Evolutionary conservation across 1,140 invertebrate species (phyloP), one percentile per base, ranked within the genome.

Genomic region (Platyscapa corneri): DNA sequence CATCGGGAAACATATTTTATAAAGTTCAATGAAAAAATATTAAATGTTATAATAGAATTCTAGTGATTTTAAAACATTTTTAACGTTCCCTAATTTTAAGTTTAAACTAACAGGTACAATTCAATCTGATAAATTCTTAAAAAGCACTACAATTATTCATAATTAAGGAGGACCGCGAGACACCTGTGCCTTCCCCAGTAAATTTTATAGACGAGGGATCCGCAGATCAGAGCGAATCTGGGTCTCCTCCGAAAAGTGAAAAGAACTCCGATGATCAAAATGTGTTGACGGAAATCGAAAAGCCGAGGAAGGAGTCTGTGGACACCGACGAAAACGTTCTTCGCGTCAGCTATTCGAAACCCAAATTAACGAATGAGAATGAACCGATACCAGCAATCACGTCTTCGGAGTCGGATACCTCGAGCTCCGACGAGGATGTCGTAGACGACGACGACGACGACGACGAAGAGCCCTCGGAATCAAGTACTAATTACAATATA

Each of bases 101-200:
- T 6, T 56, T 46, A 7, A 46, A 7, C 12, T 46, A 46, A 46
- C 5, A 46, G 12, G 12, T 46, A 46, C 42, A 46, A 46, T 7
- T 12, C 12, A 46, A 7, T 46, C 12, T 46, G 42, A 46, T 46
- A 46, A 46, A 46, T 46, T 49, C 32, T 77, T 34, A 77, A 77
- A 34, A 77, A 56, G 20, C 14, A 56, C 75, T 77, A 56, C 46
- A 32, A 76, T 76, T 76, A 76, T 32, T 72, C 37, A 3, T 37
- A 30, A 60, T 78, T n/a, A 82, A 86, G 81, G 95, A 95, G 88
- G 93, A 92, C 67, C 93, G 94, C 46, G 95, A 95, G 88, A 94
- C 93, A 0, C 89, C 90, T 14, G 88, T 89, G 27, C 88, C 90
- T 0, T 89, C 89, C 23, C 89, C 90, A 0, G 89, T 91, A 1